Evolutionary conservation across 2,797 vertebrate genomes (phyloP).

Genomic region (Morelia viridis): DNA sequence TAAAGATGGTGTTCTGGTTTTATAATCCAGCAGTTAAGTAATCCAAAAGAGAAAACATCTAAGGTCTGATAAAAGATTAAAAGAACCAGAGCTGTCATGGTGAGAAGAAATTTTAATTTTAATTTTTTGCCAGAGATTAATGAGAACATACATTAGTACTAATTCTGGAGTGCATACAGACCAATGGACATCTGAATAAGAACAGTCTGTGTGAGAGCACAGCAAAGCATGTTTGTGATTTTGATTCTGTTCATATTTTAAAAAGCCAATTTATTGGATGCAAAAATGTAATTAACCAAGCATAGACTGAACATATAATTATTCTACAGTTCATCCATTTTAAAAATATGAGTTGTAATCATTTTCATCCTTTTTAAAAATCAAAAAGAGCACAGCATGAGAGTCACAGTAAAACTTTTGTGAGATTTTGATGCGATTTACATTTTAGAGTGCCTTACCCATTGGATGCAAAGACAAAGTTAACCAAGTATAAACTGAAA

Average conservation of each 20-base stretch:
- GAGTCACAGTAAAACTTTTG: not conserved
- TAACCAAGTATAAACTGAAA: not conserved
- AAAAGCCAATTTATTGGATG: not conserved
- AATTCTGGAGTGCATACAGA: not conserved
- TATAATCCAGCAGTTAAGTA: not conserved
- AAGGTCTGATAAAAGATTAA: not conserved
- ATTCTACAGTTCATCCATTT: not conserved
- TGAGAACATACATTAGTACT: not conserved
- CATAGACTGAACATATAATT: not conserved
- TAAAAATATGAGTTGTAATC: not conserved
- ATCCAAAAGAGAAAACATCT: not conserved
- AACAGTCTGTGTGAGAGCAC: not conserved
- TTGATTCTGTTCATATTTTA: not conserved
- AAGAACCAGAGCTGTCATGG: not conserved
- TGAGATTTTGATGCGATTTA: not conserved
- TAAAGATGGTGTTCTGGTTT: not conserved
- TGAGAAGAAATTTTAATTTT: not conserved
- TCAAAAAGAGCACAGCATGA: not conserved
- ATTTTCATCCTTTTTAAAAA: not conserved
- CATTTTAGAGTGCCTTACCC: not conserved
- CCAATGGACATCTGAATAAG: not conserved
- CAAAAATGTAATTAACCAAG: not conserved
- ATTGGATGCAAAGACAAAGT: not conserved
- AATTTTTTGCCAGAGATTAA: not conserved
- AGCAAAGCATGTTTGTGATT: not conserved